phyloP scores from a whole-genome alignment of 2,888 invertebrate genomes.

The Plusia festucae region DNA sequence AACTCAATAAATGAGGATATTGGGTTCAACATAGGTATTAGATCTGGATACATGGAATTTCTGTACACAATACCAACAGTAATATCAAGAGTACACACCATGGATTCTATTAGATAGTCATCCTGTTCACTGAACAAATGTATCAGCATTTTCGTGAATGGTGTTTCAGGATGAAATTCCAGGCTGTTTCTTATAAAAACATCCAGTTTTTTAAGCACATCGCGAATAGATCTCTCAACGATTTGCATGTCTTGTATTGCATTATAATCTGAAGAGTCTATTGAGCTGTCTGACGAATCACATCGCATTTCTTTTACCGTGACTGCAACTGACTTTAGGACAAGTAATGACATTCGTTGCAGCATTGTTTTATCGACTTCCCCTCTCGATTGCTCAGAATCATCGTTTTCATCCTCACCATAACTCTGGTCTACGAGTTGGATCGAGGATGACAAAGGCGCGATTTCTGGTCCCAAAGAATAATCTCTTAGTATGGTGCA shows the following conservation, averaged over 20 bases:
- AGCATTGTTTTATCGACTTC: conserved; percentile 94
- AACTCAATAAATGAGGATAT: conserved; percentile 96
- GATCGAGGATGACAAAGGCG: conserved; percentile 77
- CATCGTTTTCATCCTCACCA: conserved; percentile 81
- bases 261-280: conserved; percentile 95
- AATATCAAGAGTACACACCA: conserved; percentile 97
- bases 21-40: conserved; percentile 95
- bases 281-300: conserved; percentile 95
- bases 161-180: conserved; percentile 96
- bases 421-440: conserved; percentile 85
- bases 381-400: conserved; percentile 75
- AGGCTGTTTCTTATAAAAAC: conserved; percentile 94
- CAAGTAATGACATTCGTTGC: conserved; percentile 95
- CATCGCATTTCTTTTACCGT: conserved; percentile 97
- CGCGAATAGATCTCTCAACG: conserved; percentile 95
- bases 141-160: conserved; percentile 96
- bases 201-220: conserved; percentile 95
- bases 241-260: conserved; percentile 97
- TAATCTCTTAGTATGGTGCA: conserved; percentile 80
- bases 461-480: conserved; percentile 76
- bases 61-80: conserved; percentile 95
- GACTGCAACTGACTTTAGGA: conserved; percentile 96
- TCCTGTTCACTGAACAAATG: conserved; percentile 97
- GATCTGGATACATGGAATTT: conserved; percentile 94
- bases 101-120: conserved; percentile 96